Evolutionary conservation across 2,113 vertebrate species (phyloP), one percentile per base, ranked within the genome.

Genomic region (Sinocyclocheilus grahami): DNA sequence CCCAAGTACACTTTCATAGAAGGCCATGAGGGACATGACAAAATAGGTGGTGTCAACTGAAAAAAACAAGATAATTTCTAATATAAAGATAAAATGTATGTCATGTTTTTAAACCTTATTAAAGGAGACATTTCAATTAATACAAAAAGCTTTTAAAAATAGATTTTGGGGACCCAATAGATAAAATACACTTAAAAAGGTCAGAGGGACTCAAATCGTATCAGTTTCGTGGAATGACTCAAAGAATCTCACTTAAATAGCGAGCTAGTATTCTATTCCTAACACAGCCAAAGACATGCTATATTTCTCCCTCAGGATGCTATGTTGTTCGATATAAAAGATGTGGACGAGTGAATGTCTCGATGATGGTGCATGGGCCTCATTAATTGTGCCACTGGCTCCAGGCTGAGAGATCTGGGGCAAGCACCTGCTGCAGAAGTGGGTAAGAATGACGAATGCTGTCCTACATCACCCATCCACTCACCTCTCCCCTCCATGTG

Each of bases 401-500:
- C 88, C 87, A 88, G 88, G 76, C 87, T 90, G 86, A 92, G 93
- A 88, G 88, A 95, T 94, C 86, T 95, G 91, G 95, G 94, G 90
- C 95, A 94, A 88, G 92, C 93, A 93, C 92, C 94, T 94, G 94
- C 94, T 93, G 93, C 92, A 92, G 92, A 94, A 95, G 88, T 92
- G 91, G 93, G 93, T 93, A 92, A 93, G 90, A 91, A 95, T 95
- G 94, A 95, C 92, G 92, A 93, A 95, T 94, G 93, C 86, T 89
- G 95, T 93, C 93, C 94, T 94, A 95, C 89, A 93, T 94, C 91
- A 90, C 87, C 92, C 92, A 93, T 89, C 87, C 86, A 88, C 87
- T 94, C 92, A 94, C 92, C 93, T 93, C 90, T 92, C 89, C 90
- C 89, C 87, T 90, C 88, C 87, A 78, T 84, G 42, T 55, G 37